Evolutionary conservation across 2,113 vertebrate genomes (phyloP).

Genomic region (Octodon degus): DNA sequence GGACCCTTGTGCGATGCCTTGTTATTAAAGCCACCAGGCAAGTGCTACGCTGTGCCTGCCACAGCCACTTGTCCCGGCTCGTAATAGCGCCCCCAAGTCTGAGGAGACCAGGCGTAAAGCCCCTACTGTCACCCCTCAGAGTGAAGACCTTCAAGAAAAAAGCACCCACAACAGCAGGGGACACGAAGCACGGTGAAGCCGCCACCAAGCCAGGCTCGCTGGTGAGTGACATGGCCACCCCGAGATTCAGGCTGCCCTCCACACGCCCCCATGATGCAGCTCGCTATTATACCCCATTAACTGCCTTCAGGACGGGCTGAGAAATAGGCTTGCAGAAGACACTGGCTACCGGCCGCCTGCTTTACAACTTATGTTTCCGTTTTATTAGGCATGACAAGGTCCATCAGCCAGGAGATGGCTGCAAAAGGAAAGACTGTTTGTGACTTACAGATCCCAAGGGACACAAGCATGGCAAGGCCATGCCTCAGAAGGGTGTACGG

Average conservation of each 20-base stretch:
- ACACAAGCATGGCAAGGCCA: not conserved
- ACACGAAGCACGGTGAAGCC: accelerated
- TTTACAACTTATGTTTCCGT: not conserved
- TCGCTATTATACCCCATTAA: too few species aligned
- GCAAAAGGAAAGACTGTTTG: not conserved
- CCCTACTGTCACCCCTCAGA: not conserved
- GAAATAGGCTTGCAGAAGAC: too few species aligned
- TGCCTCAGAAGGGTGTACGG: accelerated
- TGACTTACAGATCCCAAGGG: not conserved
- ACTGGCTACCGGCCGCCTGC: not conserved
- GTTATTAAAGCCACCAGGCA: not conserved
- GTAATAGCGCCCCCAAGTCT: accelerated
- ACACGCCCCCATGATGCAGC: accelerated
- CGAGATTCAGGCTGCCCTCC: not conserved
- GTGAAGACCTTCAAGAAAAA: constrained; percentile 19
- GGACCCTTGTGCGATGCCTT: not conserved
- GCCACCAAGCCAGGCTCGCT: accelerated
- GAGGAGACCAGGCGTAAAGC: not conserved
- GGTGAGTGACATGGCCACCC: not conserved
- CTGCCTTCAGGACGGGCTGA: not conserved
- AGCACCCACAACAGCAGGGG: accelerated
- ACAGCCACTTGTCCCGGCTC: not conserved
- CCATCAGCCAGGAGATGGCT: not conserved
- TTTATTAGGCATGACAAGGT: not conserved
- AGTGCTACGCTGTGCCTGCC: not conserved